These are phyloP conservation scores for Pediacus dermestoides DNA, from an alignment of 2,888 invertebrate species.

Conservation along the genomic window DNA sequence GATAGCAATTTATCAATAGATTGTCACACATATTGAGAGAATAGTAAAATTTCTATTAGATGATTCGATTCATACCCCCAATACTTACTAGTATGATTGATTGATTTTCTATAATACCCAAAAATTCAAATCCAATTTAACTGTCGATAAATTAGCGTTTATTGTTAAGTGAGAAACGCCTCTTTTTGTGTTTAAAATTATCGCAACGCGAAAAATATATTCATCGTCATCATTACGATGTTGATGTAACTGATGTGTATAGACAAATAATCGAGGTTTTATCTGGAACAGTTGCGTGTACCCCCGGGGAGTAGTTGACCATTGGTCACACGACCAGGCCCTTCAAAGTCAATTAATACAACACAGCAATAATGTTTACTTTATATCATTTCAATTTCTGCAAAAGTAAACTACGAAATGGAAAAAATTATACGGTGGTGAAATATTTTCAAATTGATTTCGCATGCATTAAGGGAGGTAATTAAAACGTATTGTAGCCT, in stretches of 20 bases:
- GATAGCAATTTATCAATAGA: slow-evolving; percentile 41
- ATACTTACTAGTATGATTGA: slow-evolving; percentile 40
- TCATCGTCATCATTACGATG: no score
- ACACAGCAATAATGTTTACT: slow-evolving; percentile 16
- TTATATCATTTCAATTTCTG: no score
- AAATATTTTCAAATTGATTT: slow-evolving; percentile 22
- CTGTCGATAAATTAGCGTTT: slow-evolving; percentile 26
- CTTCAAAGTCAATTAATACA: slow-evolving; percentile 22
- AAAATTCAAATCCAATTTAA: slow-evolving; percentile 31
- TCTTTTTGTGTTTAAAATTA: no score
- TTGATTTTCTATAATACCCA: slow-evolving; percentile 40
- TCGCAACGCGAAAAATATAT: no score
- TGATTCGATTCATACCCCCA: slow-evolving; percentile 32
- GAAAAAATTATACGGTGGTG: no score
- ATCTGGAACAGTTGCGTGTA: slow-evolving; percentile 19
- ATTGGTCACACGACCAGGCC: slow-evolving; percentile 18
- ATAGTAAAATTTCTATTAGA: slow-evolving; percentile 42
- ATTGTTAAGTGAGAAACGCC: slow-evolving; percentile 25
- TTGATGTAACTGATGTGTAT: no score
- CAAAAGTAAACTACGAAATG: no score
- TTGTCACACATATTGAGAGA: slow-evolving; percentile 37
- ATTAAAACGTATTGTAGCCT: slow-evolving; percentile 38
- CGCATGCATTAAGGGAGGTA: slow-evolving; percentile 27
- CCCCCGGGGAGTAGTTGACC: slow-evolving; percentile 25
- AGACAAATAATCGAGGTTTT: no score